These are phyloP conservation scores for Eristalis tenax DNA, from an alignment of 2,888 invertebrate genomes.

Conservation along the genomic window DNA sequence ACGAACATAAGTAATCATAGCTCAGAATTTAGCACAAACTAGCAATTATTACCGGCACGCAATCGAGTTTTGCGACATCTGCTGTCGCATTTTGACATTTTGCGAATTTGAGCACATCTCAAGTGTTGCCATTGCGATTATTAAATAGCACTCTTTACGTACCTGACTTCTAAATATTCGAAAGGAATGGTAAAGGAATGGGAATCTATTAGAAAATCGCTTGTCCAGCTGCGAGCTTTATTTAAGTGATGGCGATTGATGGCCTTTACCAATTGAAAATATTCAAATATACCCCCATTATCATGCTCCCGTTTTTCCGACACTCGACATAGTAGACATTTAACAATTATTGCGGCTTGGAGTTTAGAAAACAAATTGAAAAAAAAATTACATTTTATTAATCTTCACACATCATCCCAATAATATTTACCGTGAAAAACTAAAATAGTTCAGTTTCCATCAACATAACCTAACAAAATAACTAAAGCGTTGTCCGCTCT, in stretches of 20 bases:
- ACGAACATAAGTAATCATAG: not conserved
- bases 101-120: not conserved
- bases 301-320: too few relatives aligned
- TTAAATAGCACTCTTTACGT: not conserved
- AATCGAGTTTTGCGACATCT: slow-evolving; percentile 1
- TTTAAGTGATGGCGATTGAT: too few relatives aligned
- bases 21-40: not conserved
- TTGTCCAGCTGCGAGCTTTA: too few relatives aligned
- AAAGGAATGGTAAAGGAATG: too few relatives aligned
- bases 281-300: too few relatives aligned
- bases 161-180: not conserved
- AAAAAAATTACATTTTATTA: not conserved
- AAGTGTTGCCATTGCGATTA: not conserved
- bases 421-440: not conserved
- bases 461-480: not conserved
- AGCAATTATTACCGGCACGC: not conserved
- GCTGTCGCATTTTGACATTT: not conserved
- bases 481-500: too few relatives aligned
- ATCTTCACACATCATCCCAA: not conserved
- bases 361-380: not conserved
- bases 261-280: too few relatives aligned
- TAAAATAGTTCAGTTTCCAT: not conserved
- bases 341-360: too few relatives aligned
- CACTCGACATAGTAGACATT: too few relatives aligned
- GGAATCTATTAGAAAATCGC: too few relatives aligned